These are phyloP conservation scores for Otolemur crassicaudatus DNA, from an alignment of 2,797 vertebrate genomes.

Conservation along the genomic window DNA sequence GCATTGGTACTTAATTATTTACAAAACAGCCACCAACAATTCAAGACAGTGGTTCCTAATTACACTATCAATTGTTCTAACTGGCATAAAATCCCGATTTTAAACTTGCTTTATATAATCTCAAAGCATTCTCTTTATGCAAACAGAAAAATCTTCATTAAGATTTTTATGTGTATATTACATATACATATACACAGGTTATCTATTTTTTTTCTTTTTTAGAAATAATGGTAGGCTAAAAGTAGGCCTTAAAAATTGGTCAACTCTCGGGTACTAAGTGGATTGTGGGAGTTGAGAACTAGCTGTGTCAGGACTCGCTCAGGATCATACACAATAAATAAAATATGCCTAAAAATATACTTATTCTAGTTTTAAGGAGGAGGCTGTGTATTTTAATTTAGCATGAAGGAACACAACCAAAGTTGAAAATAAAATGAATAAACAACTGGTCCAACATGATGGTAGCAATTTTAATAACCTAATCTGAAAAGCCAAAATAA, in stretches of 20 bases:
- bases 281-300: background rate
- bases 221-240: background rate
- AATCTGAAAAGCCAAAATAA: conserved; percentile 39
- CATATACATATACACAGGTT: background rate
- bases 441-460: background rate
- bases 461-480: conserved; percentile 10
- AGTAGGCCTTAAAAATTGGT: background rate
- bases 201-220: background rate
- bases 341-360: background rate
- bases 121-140: conserved; percentile 12
- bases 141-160: background rate
- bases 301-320: background rate
- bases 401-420: conserved; percentile 25
- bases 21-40: conserved; percentile 34
- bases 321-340: background rate
- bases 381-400: background rate
- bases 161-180: background rate
- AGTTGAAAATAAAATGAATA: background rate
- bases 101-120: background rate
- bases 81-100: conserved; percentile 6
- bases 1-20: background rate
- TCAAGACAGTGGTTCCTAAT: conserved; percentile 31
- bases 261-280: background rate
- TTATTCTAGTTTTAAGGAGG: conserved; percentile 24
- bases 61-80: background rate